Conservation (phyloP, 2,113 vertebrate genomes). For the Serinus canaria region DNA sequence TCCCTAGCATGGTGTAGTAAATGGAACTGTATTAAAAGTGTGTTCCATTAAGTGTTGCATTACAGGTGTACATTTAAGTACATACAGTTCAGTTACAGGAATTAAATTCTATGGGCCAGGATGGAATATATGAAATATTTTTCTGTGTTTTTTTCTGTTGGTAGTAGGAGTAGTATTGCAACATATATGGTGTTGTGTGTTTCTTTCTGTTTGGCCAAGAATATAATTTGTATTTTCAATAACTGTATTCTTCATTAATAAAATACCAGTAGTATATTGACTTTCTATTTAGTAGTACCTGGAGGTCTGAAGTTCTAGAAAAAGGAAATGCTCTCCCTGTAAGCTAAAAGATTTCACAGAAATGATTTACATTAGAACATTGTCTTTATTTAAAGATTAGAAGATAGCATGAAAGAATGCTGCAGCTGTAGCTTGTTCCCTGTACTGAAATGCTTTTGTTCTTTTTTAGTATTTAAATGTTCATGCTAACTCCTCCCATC, state of each 20-base stretch:
- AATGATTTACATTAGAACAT: background rate
- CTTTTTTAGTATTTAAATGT: background rate
- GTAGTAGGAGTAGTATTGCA: background rate
- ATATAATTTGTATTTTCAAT: background rate
- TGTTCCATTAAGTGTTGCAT: background rate
- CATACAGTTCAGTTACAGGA: background rate
- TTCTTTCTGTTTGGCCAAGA: background rate
- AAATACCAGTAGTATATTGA: background rate
- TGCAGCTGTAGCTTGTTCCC: background rate
- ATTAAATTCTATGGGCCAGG: background rate
- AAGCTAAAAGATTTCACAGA: background rate
- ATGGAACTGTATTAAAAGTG: background rate
- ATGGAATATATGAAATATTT: background rate
- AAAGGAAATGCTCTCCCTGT: background rate
- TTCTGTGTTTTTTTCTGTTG: background rate
- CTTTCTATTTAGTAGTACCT: background rate
- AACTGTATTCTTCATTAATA: background rate
- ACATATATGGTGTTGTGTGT: background rate
- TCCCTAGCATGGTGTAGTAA: background rate
- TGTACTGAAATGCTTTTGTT: conserved; percentile 1
- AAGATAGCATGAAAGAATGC: background rate
- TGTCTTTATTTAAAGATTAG: background rate
- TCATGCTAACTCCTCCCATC: background rate
- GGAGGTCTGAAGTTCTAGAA: background rate
- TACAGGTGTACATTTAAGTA: background rate